Evolutionary conservation across 2,888 invertebrate genomes (phyloP), one percentile per base, ranked within the genome.

Genomic region (Spicauda simplicius): DNA sequence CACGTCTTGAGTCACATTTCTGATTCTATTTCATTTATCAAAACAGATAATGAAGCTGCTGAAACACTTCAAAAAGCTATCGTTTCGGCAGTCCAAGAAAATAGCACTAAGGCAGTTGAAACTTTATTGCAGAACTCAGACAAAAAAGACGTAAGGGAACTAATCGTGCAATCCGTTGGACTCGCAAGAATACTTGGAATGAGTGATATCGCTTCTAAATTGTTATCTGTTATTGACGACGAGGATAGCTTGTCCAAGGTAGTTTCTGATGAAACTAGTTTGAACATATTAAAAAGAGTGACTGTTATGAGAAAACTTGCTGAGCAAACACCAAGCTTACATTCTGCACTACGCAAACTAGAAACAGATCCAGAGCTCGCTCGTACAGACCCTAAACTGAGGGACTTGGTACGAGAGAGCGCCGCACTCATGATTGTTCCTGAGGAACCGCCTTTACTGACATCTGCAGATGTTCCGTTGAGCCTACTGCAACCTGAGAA

Each of bases 301-400:
- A 95, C 95, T 8, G 94, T 97, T 0, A 96, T 97, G 94, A 91
- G 95, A 58, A 95, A 96, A 84, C 86, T 97, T 0, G 95, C 96
- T 0, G 95, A 96, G 72, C 93, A 94, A 72, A 94, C 95, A 61
- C 95, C 95, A 4, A 94, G 94, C 18, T 91, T 96, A 69, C 90
- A 94, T 72, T 93, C 93, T 11, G 95, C 96, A 0, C 86, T 97
- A 18, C 89, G 91, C 30, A 94, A 95, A 75, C 85, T 97, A 50
- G 94, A 94, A 80, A 94, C 94, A 57, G 95, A 96, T 78, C 95
- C 96, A 12, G 95, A 95, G 78, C 86, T 95, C 70, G 96, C 96
- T 68, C 94, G 95, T 69, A 94, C 94, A 19, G 96, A 97, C 87
- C 95, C 96, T 45, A 94, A 95, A 70, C 90, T 97, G 20, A 91